These are phyloP conservation scores for Gorilla gorilla DNA, from an alignment of 2,113 vertebrate species.

Conservation along the genomic window DNA sequence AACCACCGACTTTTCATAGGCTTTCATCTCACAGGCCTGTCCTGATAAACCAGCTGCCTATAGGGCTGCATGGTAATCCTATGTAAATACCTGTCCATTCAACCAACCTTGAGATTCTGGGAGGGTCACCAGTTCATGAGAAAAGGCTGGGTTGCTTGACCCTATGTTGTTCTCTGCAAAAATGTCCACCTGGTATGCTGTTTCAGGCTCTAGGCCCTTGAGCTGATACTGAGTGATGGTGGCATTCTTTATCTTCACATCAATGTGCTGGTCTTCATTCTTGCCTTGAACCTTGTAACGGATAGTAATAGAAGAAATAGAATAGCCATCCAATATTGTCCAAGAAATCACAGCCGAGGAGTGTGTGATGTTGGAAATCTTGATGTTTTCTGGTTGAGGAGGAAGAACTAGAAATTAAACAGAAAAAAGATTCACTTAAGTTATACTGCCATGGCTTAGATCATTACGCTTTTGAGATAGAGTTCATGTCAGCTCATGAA, in stretches of 20 bases:
- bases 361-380: conserved; percentile 89
- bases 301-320: conserved; percentile 89
- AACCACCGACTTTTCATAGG: conserved; percentile 53
- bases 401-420: conserved; percentile 85
- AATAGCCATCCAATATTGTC: conserved; percentile 88
- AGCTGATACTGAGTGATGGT: conserved; percentile 87
- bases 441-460: neutral
- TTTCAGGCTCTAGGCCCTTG: conserved; percentile 88
- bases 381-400: conserved; percentile 88
- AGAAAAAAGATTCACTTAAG: conserved; percentile 19
- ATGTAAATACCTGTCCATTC: neutral
- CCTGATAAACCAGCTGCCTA: no score
- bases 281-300: conserved; percentile 88
- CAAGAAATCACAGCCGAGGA: conserved; percentile 89
- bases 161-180: conserved; percentile 91
- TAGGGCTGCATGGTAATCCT: neutral
- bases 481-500: neutral
- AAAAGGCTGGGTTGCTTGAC: conserved; percentile 82
- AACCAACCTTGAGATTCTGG: conserved; percentile 85
- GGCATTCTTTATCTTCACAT: conserved; percentile 87
- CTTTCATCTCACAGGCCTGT: no score
- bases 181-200: conserved; percentile 88
- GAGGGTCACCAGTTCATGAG: conserved; percentile 85
- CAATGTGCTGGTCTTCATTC: conserved; percentile 87
- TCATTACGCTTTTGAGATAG: neutral